phyloP scores from a whole-genome alignment of 35 echinoderm and acorn worm genomes.

The Strongylocentrotus purpuratus region DNA sequence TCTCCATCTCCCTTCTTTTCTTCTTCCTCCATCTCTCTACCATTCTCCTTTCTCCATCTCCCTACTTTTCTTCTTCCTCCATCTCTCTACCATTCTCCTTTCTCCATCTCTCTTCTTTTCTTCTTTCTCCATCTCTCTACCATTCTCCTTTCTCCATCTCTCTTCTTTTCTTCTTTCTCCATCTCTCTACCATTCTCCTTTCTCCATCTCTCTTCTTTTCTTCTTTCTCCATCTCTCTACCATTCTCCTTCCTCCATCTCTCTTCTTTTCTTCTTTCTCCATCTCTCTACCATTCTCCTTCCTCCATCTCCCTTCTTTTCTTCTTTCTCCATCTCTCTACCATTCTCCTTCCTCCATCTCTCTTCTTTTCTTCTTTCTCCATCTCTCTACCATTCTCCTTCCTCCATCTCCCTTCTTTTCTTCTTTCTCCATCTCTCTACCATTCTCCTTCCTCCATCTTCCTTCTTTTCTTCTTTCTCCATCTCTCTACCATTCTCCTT shows the following conservation, averaged over 20 bases:
- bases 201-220: too few species aligned
- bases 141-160: not conserved
- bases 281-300: too few species aligned
- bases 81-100: not conserved
- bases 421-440: not conserved
- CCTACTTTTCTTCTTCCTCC: not conserved
- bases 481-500: not conserved
- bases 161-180: not conserved
- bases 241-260: not conserved
- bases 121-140: not conserved
- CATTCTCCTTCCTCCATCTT: not conserved
- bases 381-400: not conserved
- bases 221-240: not conserved
- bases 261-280: too few species aligned
- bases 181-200: not conserved
- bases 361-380: too few species aligned
- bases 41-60: not conserved
- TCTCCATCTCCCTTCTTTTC: not conserved
- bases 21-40: not conserved
- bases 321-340: too few species aligned
- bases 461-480: not conserved
- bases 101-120: not conserved
- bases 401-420: not conserved
- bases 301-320: not conserved
- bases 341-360: too few species aligned